These are phyloP conservation scores for Arrhamphus sclerolepis DNA, from an alignment of 2,797 vertebrate species.

Conservation along the genomic window DNA sequence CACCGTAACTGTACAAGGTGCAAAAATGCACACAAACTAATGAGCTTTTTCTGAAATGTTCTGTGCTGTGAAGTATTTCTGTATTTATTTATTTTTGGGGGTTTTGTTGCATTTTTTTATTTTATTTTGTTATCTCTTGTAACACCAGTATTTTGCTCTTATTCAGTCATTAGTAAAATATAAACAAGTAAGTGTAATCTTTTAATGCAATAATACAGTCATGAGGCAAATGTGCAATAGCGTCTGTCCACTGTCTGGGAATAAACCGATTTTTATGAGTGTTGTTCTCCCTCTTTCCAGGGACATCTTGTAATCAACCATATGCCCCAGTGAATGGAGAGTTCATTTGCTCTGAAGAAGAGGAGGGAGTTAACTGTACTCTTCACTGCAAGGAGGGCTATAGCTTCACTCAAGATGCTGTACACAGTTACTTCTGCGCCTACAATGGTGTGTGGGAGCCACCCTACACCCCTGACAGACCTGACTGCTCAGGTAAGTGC, in stretches of 20 bases:
- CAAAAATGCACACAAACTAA: neutral
- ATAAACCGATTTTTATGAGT: neutral
- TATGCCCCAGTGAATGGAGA: slow-evolving; percentile 90
- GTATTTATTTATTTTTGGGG: neutral
- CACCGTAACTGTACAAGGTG: slow-evolving; percentile 90
- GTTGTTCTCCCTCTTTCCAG: slow-evolving; percentile 55
- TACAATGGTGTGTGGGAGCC: slow-evolving; percentile 92
- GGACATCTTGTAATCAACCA: slow-evolving; percentile 89
- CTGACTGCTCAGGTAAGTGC: slow-evolving; percentile 92
- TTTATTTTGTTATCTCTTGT: no score
- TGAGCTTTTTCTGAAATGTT: neutral
- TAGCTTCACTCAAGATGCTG: slow-evolving; percentile 89
- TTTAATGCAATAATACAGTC: neutral
- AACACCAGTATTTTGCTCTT: no score
- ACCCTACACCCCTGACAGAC: slow-evolving; percentile 85
- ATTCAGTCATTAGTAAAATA: neutral
- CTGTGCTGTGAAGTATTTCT: no score
- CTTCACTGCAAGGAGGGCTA: slow-evolving; percentile 90
- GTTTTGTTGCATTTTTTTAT: neutral
- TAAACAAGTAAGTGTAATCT: neutral
- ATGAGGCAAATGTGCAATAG: neutral
- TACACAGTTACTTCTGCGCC: slow-evolving; percentile 90
- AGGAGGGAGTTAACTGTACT: slow-evolving; percentile 88
- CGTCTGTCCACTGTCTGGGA: neutral
- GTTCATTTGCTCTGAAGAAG: slow-evolving; percentile 86